phyloP scores from a whole-genome alignment of 2,888 invertebrate genomes.

The Cheiracanthium punctorium region DNA sequence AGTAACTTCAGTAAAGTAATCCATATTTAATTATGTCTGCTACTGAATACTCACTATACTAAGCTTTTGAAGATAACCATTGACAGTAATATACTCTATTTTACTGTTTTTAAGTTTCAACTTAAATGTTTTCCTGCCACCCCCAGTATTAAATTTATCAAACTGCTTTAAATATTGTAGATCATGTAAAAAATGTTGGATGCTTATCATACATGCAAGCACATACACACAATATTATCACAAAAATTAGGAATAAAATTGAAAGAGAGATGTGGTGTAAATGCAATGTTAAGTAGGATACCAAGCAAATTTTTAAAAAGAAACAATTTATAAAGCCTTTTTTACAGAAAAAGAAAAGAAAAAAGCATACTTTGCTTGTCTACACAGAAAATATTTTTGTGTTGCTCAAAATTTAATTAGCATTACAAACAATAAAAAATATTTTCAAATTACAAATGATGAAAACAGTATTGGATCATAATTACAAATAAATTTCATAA shows the following conservation, averaged over 20 bases:
- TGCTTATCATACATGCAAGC: constrained; percentile 12
- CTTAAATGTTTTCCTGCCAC: too few species aligned
- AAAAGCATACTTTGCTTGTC: background rate
- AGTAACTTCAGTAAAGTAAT: too few species aligned
- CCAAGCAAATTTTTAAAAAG: background rate
- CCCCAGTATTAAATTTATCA: too few species aligned
- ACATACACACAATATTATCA: constrained; percentile 2
- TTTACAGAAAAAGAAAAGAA: background rate
- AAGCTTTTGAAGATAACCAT: too few species aligned
- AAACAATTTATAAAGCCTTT: background rate
- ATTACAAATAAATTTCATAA: too few species aligned
- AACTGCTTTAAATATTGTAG: too few species aligned
- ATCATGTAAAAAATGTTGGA: background rate
- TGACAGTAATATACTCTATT: too few species aligned
- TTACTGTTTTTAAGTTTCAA: too few species aligned
- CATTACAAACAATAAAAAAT: background rate
- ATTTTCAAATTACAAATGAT: too few species aligned
- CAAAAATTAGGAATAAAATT: constrained; percentile 5
- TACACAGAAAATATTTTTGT: background rate
- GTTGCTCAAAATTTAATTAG: background rate
- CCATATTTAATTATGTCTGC: too few species aligned
- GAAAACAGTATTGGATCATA: too few species aligned
- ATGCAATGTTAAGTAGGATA: constrained; percentile 13
- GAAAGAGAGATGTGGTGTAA: background rate
- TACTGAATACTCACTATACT: too few species aligned